Evolutionary conservation across 2,888 invertebrate species (phyloP), one percentile per base, ranked within the genome.

Genomic region (Drosophila lacicola): DNA sequence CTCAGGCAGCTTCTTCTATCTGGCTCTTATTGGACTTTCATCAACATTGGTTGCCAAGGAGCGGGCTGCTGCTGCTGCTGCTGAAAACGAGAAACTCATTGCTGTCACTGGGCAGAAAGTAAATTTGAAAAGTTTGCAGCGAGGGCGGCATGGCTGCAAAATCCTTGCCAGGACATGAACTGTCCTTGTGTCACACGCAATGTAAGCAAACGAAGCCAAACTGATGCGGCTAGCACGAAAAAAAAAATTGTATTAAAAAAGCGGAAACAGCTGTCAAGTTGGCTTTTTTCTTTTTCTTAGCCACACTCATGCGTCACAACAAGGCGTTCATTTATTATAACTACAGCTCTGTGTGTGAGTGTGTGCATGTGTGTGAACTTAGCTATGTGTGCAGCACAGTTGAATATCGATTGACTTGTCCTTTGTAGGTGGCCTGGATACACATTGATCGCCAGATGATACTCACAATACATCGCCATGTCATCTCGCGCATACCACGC

Each of bases 381-480:
- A 44, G 46, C 11, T 17, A 9, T 50, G 25, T 41, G 42, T 41
- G 34, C 55, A 45, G 44, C 45, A 49, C 14, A 42, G 11, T 36
- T 60, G 47, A 57, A 29, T 55, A 56, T 61, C 45, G 46, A 51
- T 62, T 66, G 42, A 25, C 50, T 44, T 58, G 9, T 45, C 49
- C 14, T 21, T 54, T 29, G 10, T 55, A 98, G 98, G 97, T 98
- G 89, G 98, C 98, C 73, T 98, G 98, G 98, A 96, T 98, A 89
- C 97, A 98, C 93, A 97, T 98, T 90, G 97, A 98, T 93, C 95
- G 97, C 54, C 97, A 98, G 93, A 97, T 98, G 96, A 96, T 98
- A 90, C 94, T 98, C 78, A 97, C 98, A 45, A 97, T 98, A 91
- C 97, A 98, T 93, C 95, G 96, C 33, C 97, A 97, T 93, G 97